Percentiles rank a stretch among this genome's conserved stretches.
phyloP scores from a whole-genome alignment of 2,888 invertebrate species.

The Hypena proboscidalis region DNA sequence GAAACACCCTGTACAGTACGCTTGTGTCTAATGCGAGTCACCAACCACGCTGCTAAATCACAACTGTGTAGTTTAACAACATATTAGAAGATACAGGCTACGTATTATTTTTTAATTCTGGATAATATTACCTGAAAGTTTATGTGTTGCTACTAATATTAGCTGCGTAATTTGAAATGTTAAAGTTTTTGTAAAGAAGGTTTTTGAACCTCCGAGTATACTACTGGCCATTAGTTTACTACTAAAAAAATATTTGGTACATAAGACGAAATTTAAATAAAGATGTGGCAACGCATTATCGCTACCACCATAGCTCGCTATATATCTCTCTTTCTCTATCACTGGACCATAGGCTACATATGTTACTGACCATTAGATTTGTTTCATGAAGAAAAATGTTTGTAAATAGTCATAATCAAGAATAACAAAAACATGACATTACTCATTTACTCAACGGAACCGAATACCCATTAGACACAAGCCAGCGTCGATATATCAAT shows the following conservation, averaged over 20 bases:
- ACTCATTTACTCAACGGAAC: neutral
- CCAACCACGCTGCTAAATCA: slow-evolving; percentile 6
- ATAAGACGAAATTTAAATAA: too few species aligned
- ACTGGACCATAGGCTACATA: neutral
- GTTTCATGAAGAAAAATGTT: neutral
- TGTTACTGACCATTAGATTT: neutral
- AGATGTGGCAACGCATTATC: too few species aligned
- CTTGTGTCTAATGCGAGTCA: slow-evolving; percentile 42
- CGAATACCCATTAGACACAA: slow-evolving; percentile 46
- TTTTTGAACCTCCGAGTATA: too few species aligned
- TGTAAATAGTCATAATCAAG: neutral
- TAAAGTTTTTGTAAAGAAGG: too few species aligned
- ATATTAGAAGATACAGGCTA: neutral
- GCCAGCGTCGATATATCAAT: slow-evolving; percentile 35
- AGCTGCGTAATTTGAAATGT: too few species aligned
- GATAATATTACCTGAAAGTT: too few species aligned
- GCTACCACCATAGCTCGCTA: too few species aligned
- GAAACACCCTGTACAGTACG: slow-evolving; percentile 23
- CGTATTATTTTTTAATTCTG: too few species aligned
- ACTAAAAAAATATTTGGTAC: too few species aligned
- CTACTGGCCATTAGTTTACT: too few species aligned
- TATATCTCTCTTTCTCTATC: too few species aligned
- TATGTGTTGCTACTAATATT: too few species aligned
- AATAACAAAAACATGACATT: neutral
- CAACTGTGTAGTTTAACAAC: neutral